Evolutionary conservation across 2,113 vertebrate species (phyloP), one percentile per base, ranked within the genome.

Genomic region (Apodemus speciosus): DNA sequence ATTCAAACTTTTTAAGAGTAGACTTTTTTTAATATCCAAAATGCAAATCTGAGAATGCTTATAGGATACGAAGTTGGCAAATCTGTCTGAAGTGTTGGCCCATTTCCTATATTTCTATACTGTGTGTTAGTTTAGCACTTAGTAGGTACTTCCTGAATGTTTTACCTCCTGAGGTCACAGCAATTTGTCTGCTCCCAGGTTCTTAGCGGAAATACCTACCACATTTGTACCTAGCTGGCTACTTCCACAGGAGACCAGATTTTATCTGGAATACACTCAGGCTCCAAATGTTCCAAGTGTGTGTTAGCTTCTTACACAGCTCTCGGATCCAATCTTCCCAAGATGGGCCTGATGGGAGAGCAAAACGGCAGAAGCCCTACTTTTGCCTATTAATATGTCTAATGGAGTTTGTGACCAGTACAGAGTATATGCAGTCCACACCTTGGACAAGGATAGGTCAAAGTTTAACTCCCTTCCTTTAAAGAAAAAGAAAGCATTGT

Each of bases 401-500:
- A 51, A 23, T 25, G 35, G 83, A 84, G 91, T 81, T 60, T 11
- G 89, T 60, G 89, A 89, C 95, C 10, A 3, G 91, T n/a, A 90
- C 86, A 53, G 23, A 90, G 69, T n/a, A 85, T 95, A 80, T 87
- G 71, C 93, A 62, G 51, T 97, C 87, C 92, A 93, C 35, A 77
- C 91, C 66, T 76, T 62, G 76, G 66, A 87, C 66, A 38, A 85
- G 72, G 71, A 81, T 83, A 71, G 91, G 91, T 94, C 95, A 97
- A 93, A 97, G 96, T 96, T 96, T 95, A 95, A 85, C 76, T 94
- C 68, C 23, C 68, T 89, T 80, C 89, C 89, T 95, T 94, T 93
- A 90, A 95, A 95, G 80, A 76, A 92, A 91, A 90, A 95, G 58
- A 87, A 84, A 46, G 64, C 53, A 85, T 92, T 85, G 27, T 92